Conservation (phyloP, 2,113 vertebrate genomes). For the Otus sunia region DNA sequence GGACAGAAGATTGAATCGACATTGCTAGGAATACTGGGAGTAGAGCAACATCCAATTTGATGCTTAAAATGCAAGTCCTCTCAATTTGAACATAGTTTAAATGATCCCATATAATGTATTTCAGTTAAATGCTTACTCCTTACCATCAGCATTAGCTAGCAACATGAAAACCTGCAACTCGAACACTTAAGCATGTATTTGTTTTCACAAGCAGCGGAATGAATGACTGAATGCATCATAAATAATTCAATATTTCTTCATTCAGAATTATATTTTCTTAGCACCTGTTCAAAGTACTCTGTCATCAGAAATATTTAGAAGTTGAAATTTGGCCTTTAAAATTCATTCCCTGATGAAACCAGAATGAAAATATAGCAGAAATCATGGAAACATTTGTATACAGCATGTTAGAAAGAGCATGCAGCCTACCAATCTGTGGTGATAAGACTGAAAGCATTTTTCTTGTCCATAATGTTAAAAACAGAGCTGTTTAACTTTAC, state of each 20-base stretch:
- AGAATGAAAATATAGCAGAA: background rate
- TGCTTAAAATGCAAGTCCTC: background rate
- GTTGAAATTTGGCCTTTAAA: background rate
- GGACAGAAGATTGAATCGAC: background rate
- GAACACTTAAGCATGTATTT: background rate
- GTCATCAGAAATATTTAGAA: background rate
- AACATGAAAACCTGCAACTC: background rate
- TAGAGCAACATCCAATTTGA: background rate
- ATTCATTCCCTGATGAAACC: background rate
- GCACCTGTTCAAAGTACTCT: background rate
- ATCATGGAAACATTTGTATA: background rate
- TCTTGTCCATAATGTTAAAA: background rate
- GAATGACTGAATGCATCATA: slow-evolving; percentile 9
- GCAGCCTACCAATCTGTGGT: background rate
- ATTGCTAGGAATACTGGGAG: background rate
- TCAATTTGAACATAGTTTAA: background rate
- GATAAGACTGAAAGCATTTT: background rate
- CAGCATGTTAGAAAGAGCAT: background rate
- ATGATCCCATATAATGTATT: background rate
- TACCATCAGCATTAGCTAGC: background rate
- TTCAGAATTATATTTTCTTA: slow-evolving; percentile 4
- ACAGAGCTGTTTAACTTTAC: background rate
- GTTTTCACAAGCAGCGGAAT: slow-evolving; percentile 12
- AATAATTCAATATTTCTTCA: background rate
- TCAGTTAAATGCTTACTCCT: background rate